These are phyloP conservation scores for Bombus confusus DNA, from an alignment of 1,140 invertebrate genomes.

Conservation along the genomic window DNA sequence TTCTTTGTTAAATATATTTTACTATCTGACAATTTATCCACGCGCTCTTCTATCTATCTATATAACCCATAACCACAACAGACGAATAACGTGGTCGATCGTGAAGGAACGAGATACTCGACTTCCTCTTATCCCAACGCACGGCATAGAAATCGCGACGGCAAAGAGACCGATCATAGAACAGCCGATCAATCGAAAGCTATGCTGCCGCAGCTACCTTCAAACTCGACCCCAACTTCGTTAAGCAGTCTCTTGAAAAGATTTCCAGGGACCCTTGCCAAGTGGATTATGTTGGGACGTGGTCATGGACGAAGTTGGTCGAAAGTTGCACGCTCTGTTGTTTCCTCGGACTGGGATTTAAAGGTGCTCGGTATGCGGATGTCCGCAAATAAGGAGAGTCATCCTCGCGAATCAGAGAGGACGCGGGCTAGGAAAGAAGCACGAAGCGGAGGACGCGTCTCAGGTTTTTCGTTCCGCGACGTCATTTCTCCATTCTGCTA, in stretches of 20 bases:
- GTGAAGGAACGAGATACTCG: background rate
- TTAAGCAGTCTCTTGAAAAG: conserved; percentile 56
- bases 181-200: background rate
- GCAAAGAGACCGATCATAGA: background rate
- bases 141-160: background rate
- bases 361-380: conserved; percentile 41
- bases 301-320: conserved; percentile 48
- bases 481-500: no score
- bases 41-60: no score
- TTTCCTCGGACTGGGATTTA: conserved; percentile 38
- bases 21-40: no score
- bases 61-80: no score
- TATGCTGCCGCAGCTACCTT: conserved; percentile 19
- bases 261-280: conserved; percentile 48
- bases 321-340: conserved; percentile 60
- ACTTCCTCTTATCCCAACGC: background rate
- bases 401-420: conserved; percentile 30
- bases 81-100: no score
- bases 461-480: background rate
- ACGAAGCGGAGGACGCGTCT: background rate
- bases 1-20: no score
- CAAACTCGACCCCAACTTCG: conserved; percentile 54
- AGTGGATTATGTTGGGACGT: conserved; percentile 65
- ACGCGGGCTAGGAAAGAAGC: background rate
- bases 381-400: conserved; percentile 59